Evolutionary conservation across 2,113 vertebrate species (phyloP).

Genomic region (Nycticebus coucang): DNA sequence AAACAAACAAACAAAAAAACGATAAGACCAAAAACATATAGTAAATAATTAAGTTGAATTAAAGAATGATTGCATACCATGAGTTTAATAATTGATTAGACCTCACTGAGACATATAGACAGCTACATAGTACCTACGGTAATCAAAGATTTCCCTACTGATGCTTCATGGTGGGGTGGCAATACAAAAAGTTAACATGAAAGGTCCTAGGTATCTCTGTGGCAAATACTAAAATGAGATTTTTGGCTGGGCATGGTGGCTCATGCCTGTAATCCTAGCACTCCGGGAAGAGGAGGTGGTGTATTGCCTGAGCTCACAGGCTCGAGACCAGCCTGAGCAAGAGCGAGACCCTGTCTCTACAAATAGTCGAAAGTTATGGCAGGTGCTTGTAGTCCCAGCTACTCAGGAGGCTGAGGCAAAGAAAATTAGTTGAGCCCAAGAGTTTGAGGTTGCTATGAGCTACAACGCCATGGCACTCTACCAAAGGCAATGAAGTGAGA

Average conservation of each 20-base stretch:
- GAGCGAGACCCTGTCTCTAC: too few species aligned
- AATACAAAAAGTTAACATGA: background rate
- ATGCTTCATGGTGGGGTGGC: background rate
- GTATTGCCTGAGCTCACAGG: too few species aligned
- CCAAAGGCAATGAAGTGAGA: too few species aligned
- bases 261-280: too few species aligned
- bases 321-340: too few species aligned
- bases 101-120: background rate
- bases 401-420: too few species aligned
- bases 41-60: background rate
- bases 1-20: background rate
- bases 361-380: too few species aligned
- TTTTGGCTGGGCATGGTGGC: background rate
- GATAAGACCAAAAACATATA: background rate
- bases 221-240: slow-evolving; percentile 15
- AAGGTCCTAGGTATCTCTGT: background rate
- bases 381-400: too few species aligned
- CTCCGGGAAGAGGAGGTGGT: too few species aligned
- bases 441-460: too few species aligned
- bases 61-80: background rate
- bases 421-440: too few species aligned
- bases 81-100: background rate
- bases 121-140: background rate
- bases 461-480: too few species aligned
- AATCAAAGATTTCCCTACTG: background rate